These are phyloP conservation scores for Sciurus carolinensis DNA, from an alignment of 2,797 vertebrate species.

Conservation along the genomic window DNA sequence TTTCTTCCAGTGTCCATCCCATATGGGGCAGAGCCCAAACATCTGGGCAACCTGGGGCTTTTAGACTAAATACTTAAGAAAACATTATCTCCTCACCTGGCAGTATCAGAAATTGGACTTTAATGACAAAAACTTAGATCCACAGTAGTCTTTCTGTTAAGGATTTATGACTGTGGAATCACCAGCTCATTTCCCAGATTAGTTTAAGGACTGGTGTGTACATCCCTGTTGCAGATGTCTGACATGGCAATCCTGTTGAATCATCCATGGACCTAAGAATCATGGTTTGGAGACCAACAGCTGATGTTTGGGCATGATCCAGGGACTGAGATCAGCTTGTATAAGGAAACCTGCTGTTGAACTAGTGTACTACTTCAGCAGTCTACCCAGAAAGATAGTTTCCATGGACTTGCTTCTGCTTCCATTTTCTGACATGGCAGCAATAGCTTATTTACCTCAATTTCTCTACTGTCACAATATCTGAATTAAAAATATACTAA, in stretches of 20 bases:
- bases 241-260: background rate
- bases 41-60: background rate
- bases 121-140: background rate
- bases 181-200: background rate
- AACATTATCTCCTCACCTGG: background rate
- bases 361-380: background rate
- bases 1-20: background rate
- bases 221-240: background rate
- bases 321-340: background rate
- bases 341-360: background rate
- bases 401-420: background rate
- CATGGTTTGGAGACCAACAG: background rate
- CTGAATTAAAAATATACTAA: background rate
- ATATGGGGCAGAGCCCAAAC: background rate
- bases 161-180: background rate
- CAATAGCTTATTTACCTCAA: background rate
- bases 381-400: background rate
- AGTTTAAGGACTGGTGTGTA: background rate
- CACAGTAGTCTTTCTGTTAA: background rate
- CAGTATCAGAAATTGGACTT: background rate
- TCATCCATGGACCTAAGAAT: background rate
- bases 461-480: background rate
- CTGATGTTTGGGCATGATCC: background rate
- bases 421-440: background rate
- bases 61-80: background rate